phyloP scores from a whole-genome alignment of 2,888 invertebrate species.

The Apotomis capreana region DNA sequence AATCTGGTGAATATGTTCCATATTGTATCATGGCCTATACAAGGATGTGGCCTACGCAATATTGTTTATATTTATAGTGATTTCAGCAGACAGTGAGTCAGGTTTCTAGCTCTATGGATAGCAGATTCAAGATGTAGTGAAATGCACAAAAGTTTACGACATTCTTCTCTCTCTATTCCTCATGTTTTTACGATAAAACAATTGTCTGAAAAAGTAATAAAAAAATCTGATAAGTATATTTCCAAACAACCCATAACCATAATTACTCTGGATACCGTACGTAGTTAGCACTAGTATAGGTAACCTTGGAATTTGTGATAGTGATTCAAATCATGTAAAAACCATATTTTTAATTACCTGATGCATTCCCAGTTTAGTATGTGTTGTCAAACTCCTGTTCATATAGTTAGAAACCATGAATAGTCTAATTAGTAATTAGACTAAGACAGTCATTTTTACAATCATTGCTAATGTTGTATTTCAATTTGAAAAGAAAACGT shows the following conservation, averaged over 20 bases:
- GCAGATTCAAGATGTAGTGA: neutral
- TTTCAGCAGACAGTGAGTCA: neutral
- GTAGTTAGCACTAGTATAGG: no score
- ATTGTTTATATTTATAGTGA: slow-evolving; percentile 6
- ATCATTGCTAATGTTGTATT: slow-evolving; percentile 61
- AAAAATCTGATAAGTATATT: no score
- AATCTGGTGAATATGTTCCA: slow-evolving; percentile 11
- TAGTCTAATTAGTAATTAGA: slow-evolving; percentile 32
- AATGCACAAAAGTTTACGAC: neutral
- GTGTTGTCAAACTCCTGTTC: slow-evolving; percentile 13
- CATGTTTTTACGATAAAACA: no score
- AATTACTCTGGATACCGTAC: no score
- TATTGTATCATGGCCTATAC: neutral
- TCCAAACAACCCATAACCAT: no score
- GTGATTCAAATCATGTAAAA: no score
- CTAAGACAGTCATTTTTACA: slow-evolving; percentile 39
- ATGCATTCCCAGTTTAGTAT: neutral
- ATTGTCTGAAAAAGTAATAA: no score
- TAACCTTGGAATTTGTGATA: no score
- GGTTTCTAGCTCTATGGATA: slow-evolving; percentile 12
- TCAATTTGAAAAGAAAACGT: slow-evolving; percentile 7
- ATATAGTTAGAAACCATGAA: slow-evolving; percentile 23
- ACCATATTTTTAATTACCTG: neutral
- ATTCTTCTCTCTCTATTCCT: neutral
- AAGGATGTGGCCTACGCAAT: neutral